Base-by-base conservation (phyloP, 2,797 vertebrate species). In the Merluccius polli region DNA sequence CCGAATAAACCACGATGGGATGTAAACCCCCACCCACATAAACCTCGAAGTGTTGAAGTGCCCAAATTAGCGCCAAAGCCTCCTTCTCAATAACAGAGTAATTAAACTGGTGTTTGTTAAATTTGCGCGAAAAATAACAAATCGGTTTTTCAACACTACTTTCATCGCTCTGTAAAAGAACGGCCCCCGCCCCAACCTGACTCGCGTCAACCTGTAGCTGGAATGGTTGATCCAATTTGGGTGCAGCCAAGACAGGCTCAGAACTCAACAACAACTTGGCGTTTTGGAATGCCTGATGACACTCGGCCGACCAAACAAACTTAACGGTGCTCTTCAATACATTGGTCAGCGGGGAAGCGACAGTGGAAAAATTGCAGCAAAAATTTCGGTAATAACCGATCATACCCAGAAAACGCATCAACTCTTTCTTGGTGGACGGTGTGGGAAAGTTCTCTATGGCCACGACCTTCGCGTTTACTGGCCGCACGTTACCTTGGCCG, bases 271-370 rank as follows among this genome's bases (percentile, higher is more conserved):
- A 29, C 27, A 27, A n/a, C 30, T 68, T 68, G 27, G 30, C 30
- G 27, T 68, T 9, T 13, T 29, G 12, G 30, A 68, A 68, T 13
- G 67, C n/a, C 12, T 68, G 27, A n/a, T 68, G 67, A 68, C 67
- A 68, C 30, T n/a, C n/a, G n/a, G 67, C n/a, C 27, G 67, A 29
- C 67, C 67, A 68, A 68, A 68, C 27, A 24, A 68, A 68, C 27
- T 68, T 68, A 29, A 29, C 27, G 5, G 27, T 68, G n/a, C 24
- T 29, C 67, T 68, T 68, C 67, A 68, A 29, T 29, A 68, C 13
- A 3, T 68, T 12, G 30, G 67, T 68, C 67, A 31, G 67, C 27
- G 67, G 67, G 30, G 67, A n/a, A n/a, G 30, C 67, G 21, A 68
- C 67, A 31, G 67, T 27, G 13, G 67, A 68, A 12, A 27, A 68